A percentile compares a stretch with the other conserved stretches of the same genome.
These are phyloP conservation scores for Archips xylosteana DNA, from an alignment of 2,888 invertebrate genomes.

Conservation along the genomic window DNA sequence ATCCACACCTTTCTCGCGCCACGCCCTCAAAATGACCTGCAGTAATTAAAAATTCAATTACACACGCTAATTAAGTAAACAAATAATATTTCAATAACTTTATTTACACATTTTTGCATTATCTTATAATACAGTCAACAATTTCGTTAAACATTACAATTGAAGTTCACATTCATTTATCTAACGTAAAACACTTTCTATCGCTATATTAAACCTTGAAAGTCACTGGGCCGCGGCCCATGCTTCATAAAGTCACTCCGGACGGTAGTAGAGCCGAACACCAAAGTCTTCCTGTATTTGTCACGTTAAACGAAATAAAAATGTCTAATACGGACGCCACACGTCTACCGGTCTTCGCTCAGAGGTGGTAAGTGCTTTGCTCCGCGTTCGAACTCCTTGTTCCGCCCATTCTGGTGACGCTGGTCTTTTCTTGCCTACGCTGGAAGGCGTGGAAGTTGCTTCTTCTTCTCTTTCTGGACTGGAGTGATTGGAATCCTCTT, in stretches of 20 bases:
- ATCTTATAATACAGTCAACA: slow-evolving; percentile 85
- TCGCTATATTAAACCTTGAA: slow-evolving; percentile 58
- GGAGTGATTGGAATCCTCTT: slow-evolving; percentile 72
- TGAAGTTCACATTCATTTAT: slow-evolving; percentile 81
- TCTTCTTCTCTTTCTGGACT: slow-evolving; percentile 80
- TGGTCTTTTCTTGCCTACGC: slow-evolving; percentile 79
- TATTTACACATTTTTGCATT: slow-evolving; percentile 83
- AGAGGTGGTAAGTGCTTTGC: slow-evolving; percentile 74
- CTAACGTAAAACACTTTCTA: slow-evolving; percentile 80
- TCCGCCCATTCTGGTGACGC: slow-evolving; percentile 84
- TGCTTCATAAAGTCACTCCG: slow-evolving; percentile 55
- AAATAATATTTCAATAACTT: slow-evolving; percentile 79
- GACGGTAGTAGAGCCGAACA: slow-evolving; percentile 66
- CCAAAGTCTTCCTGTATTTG: slow-evolving; percentile 52
- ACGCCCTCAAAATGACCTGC: slow-evolving; percentile 54
- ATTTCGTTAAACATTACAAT: slow-evolving; percentile 77
- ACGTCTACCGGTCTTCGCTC: slow-evolving; percentile 88
- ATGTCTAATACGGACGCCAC: slow-evolving; percentile 90
- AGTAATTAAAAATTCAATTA: slow-evolving; percentile 32
- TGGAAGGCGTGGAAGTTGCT: slow-evolving; percentile 65
- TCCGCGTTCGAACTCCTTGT: slow-evolving; percentile 75
- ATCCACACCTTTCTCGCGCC: slow-evolving; percentile 69
- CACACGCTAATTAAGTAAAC: slow-evolving; percentile 50
- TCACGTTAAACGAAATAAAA: slow-evolving; percentile 44
- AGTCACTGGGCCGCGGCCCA: slow-evolving; percentile 47